Evolutionary conservation across 2,888 invertebrate species (phyloP).

Genomic region (Cantharis rufa): DNA sequence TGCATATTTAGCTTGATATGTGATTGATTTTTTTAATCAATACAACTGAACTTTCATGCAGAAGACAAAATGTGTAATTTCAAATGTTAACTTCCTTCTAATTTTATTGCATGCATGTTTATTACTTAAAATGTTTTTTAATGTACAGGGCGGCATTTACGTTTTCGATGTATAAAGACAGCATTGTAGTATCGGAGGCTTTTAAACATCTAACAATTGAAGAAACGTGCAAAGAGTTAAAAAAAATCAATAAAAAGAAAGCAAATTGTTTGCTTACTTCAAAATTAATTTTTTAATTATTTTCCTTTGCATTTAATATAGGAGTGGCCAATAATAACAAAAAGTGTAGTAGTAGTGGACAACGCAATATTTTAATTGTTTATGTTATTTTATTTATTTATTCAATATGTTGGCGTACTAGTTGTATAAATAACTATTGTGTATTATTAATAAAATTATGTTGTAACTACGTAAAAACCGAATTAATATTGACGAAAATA

Average conservation of each 20-base stretch:
- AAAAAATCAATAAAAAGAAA: no score
- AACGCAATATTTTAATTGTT: neutral
- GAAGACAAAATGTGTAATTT: neutral
- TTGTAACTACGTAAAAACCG: neutral
- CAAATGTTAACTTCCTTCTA: neutral
- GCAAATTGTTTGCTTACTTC: no score
- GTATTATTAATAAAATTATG: neutral
- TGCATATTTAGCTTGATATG: neutral
- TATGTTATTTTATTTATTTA: neutral
- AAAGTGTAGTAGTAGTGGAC: no score
- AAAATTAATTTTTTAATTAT: no score
- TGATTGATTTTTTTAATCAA: neutral
- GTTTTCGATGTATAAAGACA: neutral
- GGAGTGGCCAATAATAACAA: no score
- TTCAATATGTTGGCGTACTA: no score
- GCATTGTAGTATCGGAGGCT: neutral
- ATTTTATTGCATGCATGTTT: neutral
- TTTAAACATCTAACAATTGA: neutral
- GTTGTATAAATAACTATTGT: neutral
- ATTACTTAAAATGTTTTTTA: neutral
- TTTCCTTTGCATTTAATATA: no score
- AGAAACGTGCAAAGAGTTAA: neutral
- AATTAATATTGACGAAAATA: neutral
- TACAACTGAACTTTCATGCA: neutral
- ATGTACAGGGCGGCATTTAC: neutral